Base-by-base conservation (phyloP, 2,797 vertebrate genomes). In the Euthynnus affinis region DNA sequence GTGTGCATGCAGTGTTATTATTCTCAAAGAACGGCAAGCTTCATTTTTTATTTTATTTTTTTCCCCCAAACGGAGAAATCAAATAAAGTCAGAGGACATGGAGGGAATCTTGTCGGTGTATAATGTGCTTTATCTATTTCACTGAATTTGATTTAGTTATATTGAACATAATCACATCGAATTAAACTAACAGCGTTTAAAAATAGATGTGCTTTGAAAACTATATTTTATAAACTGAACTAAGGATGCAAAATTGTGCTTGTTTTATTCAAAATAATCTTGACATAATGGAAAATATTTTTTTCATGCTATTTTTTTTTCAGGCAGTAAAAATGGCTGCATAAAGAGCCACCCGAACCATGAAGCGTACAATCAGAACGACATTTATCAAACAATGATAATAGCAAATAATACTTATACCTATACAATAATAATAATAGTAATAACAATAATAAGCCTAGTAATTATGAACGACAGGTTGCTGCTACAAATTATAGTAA, bases 21-120 rank as follows among this genome's bases (percentile, higher is more conserved):
- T 74, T 59, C 60, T 14, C 48, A n/a, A 32, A 74, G 34, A 71
- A n/a, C 17, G 17, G 34, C 51, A 34, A 71, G 53, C 37, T 61
- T 76, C 44, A 22, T 71, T 25, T 46, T 57, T 32, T n/a, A 20
- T 20, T 20, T 20, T 53, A 23, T 34, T 10, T 64, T 61, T 20
- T 6, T 5, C 22, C 48, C 29, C 6, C 29, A 32, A 32, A 32
- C 12, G 42, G 14, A 62, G 13, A 70, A 86, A 82, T 82, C 22
- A 22, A 78, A 85, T 84, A 49, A 73, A 86, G 22, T 51, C 71
- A 59, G 20, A 57, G 18, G 0, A 71, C 53, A 40, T 6, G 6
- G 44, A 37, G 25, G 20, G 32, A 67, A 37, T 1, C n/a, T 4
- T 1, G 17, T 49, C n/a, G 12, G 22, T 5, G 5, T 51, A n/a